Evolutionary conservation across 2,113 vertebrate genomes (phyloP).

Genomic region (Poecilia latipinna): DNA sequence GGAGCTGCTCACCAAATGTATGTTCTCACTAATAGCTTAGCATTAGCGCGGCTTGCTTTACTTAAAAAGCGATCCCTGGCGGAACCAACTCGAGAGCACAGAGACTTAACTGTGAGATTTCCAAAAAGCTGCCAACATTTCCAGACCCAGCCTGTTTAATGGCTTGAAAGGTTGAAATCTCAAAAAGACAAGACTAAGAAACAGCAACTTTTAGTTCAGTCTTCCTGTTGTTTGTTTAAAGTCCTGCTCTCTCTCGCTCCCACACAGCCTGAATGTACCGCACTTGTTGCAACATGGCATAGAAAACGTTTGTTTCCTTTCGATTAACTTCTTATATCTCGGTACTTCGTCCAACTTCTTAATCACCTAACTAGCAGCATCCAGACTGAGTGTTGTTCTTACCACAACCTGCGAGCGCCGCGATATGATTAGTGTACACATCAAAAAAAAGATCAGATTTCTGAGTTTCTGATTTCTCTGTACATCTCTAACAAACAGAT

Average conservation of each 20-base stretch:
- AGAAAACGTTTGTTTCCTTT: background rate
- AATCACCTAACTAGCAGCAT: background rate
- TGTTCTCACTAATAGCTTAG: conserved; percentile 16
- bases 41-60: too few species aligned
- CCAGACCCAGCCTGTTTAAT: background rate
- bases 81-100: too few species aligned
- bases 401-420: too few species aligned
- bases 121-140: background rate
- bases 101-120: background rate
- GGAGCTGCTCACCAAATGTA: conserved; percentile 77
- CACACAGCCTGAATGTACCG: too few species aligned
- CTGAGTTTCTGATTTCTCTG: background rate
- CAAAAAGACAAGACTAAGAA: background rate
- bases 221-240: background rate
- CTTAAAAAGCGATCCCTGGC: too few species aligned
- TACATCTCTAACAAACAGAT: background rate
- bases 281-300: too few species aligned
- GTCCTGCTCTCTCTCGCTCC: too few species aligned
- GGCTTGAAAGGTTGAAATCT: background rate
- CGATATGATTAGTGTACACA: too few species aligned
- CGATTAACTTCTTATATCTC: background rate
- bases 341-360: too few species aligned
- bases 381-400: background rate
- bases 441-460: background rate
- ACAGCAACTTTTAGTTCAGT: background rate